Evolutionary conservation across 2,888 invertebrate genomes (phyloP).

Genomic region (Meiosimyza decipiens): DNA sequence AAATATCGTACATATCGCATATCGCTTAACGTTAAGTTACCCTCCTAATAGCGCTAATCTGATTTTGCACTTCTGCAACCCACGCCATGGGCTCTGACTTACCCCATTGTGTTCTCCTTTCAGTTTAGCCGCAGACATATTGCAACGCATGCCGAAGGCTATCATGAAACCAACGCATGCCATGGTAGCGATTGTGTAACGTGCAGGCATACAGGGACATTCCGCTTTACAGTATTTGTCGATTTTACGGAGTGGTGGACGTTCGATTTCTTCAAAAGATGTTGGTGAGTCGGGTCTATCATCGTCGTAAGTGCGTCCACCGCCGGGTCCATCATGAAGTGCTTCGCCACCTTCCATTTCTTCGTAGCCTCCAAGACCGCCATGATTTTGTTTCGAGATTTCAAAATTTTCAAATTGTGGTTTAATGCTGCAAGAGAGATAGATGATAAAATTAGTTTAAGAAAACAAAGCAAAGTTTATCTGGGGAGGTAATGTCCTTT

Average conservation of each 20-base stretch:
- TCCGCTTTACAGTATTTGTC: conserved; percentile 90
- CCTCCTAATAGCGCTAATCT: background rate
- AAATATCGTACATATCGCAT: background rate
- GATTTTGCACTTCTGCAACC: background rate
- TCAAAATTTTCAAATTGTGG: conserved; percentile 62
- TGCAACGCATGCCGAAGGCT: conserved; percentile 98
- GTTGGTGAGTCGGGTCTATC: conserved; percentile 78
- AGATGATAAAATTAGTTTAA: background rate
- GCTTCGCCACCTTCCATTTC: conserved; percentile 62
- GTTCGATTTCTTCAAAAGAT: conserved; percentile 84
- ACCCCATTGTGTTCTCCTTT: conserved; percentile 76
- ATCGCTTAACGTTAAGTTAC: background rate
- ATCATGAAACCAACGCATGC: conserved; percentile 92
- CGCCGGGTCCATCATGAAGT: conserved; percentile 60
- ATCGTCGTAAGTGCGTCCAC: conserved; percentile 61
- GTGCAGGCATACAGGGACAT: conserved; percentile 83
- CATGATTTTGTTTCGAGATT: conserved; percentile 61
- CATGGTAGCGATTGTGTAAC: conserved; percentile 87
- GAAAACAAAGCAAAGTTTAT: too few species aligned
- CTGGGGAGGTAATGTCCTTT: too few species aligned
- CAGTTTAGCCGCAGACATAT: conserved; percentile 97
- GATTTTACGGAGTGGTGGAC: conserved; percentile 86
- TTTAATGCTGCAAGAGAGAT: conserved; percentile 50
- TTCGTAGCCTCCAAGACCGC: conserved; percentile 63
- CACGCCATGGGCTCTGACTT: conserved; percentile 54